A percentile compares a stretch with the other conserved stretches of the same genome.
Conservation (phyloP, 2,888 invertebrate species). For the Ormyrus labotus region DNA sequence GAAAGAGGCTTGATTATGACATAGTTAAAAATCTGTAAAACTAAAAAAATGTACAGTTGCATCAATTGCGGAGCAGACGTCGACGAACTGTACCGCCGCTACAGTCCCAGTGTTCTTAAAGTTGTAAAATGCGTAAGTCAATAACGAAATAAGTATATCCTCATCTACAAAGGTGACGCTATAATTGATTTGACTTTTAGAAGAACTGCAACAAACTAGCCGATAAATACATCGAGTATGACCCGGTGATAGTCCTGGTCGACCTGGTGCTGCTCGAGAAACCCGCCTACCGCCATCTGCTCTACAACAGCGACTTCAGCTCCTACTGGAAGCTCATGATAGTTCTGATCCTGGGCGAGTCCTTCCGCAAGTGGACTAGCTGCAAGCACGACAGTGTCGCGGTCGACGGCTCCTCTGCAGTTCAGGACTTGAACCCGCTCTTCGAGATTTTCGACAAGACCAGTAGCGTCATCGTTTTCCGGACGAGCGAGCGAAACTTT, state of each 20-base stretch:
- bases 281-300: constrained; percentile 89
- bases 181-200: constrained; percentile 75
- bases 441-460: background rate
- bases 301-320: constrained; percentile 88
- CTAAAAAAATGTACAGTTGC: constrained; percentile 76
- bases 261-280: constrained; percentile 89
- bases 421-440: background rate
- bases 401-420: background rate
- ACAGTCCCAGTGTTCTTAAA: constrained; percentile 84
- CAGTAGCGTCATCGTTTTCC: constrained; percentile 56
- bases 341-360: constrained; percentile 87
- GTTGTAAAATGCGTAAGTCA: constrained; percentile 85
- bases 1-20: background rate
- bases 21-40: background rate
- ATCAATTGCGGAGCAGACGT: constrained; percentile 83
- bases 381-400: constrained; percentile 50
- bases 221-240: constrained; percentile 95
- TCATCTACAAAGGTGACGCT: too few species aligned
- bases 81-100: constrained; percentile 82
- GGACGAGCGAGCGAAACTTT: constrained; percentile 67
- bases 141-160: too few species aligned
- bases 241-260: constrained; percentile 90
- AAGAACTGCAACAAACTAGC: constrained; percentile 84
- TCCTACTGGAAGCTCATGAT: constrained; percentile 88
- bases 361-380: constrained; percentile 83